phyloP scores from a whole-genome alignment of 2,888 invertebrate genomes.

The Eupithecia centaureata region DNA sequence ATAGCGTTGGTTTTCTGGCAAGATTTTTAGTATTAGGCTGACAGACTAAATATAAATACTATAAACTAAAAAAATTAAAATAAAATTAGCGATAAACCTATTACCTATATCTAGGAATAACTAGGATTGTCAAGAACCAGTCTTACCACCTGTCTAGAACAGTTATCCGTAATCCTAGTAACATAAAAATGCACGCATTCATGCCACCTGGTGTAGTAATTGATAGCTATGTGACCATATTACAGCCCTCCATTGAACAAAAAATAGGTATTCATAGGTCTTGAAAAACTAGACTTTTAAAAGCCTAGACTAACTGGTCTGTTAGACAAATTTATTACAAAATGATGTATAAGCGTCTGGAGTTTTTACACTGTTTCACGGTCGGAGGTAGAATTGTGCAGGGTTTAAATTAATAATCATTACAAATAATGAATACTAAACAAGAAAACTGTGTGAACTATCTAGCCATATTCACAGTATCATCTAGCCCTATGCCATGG shows the following conservation, averaged over 20 bases:
- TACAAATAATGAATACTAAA: too few species aligned
- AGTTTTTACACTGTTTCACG: background rate
- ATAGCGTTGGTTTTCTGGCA: too few species aligned
- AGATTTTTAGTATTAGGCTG: too few species aligned
- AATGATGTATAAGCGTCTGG: background rate
- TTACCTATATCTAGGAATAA: constrained; percentile 5
- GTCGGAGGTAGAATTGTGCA: background rate
- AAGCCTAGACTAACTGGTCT: background rate
- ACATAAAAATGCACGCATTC: constrained; percentile 66
- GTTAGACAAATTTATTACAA: background rate
- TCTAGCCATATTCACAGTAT: too few species aligned
- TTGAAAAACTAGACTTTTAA: constrained; percentile 13
- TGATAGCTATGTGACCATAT: constrained; percentile 25
- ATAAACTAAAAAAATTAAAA: too few species aligned
- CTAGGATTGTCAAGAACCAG: constrained; percentile 37
- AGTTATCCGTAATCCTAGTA: constrained; percentile 75
- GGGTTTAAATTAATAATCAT: too few species aligned
- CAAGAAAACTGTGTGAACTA: too few species aligned
- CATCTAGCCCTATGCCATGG: too few species aligned
- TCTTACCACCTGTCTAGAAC: constrained; percentile 59
- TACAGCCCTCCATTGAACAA: constrained; percentile 8
- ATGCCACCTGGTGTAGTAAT: constrained; percentile 59
- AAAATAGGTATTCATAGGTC: background rate
- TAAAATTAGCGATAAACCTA: too few species aligned
- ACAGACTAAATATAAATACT: too few species aligned